These are phyloP conservation scores for Allenopithecus nigroviridis DNA, from an alignment of 2,797 vertebrate species.

Conservation along the genomic window DNA sequence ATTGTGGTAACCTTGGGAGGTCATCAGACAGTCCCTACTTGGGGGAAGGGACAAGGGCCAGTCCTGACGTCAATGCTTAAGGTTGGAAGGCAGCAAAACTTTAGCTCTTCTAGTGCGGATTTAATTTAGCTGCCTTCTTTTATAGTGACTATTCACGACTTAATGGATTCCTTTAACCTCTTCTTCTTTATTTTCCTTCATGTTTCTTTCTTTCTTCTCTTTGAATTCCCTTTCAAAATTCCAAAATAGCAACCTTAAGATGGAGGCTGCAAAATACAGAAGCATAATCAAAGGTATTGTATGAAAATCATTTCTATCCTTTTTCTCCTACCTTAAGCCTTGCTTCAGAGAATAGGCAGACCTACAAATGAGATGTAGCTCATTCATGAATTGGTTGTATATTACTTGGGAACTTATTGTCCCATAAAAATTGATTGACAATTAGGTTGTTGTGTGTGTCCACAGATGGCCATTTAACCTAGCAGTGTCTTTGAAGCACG, in stretches of 20 bases:
- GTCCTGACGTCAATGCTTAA: neutral
- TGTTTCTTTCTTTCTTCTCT: neutral
- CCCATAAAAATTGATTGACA: conserved; percentile 58
- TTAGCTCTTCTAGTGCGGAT: neutral
- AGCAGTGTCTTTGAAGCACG: conserved; percentile 44
- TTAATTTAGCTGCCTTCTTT: neutral
- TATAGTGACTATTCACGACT: neutral
- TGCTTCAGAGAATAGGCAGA: neutral
- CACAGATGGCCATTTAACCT: conserved; percentile 54
- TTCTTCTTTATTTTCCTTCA: neutral
- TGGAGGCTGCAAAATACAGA: neutral
- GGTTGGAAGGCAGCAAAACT: neutral
- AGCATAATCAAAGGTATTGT: neutral
- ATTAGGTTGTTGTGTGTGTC: neutral
- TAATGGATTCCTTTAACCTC: neutral
- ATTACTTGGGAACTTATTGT: conserved; percentile 46
- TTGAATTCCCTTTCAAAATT: neutral
- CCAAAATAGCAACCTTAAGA: neutral
- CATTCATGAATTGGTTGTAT: conserved; percentile 14
- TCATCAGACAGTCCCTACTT: neutral
- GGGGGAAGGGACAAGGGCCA: neutral
- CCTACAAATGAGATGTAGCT: conserved; percentile 17
- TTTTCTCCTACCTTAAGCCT: neutral
- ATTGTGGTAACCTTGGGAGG: neutral
- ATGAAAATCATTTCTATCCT: neutral